Evolutionary conservation across 2,888 invertebrate species (phyloP), one percentile per base, ranked within the genome.

Genomic region (Buathra laborator): DNA sequence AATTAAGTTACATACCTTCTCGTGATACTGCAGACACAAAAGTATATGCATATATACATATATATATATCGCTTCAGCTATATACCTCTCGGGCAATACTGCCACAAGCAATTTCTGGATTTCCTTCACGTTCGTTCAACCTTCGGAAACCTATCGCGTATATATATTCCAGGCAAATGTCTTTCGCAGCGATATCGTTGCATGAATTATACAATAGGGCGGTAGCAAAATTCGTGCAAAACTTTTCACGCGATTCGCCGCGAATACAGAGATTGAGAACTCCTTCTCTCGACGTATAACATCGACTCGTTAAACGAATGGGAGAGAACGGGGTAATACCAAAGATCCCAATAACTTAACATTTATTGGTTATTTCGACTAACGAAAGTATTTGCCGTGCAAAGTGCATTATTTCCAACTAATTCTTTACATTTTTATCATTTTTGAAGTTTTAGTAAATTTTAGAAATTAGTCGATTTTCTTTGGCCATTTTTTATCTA

Each of bases 1-100:
- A 90, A 90, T 91, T 88, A 89, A 90, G 89, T 90, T 91, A 90
- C 88, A 81, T 67, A 74, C 89, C 84, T 86, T 86, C 86, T 87
- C 80, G 87, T 87, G 88, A 89, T 88, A 83, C 79, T 74, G 62
- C 74, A 80, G 62, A 48, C 44, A 64, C 43, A 43, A 51, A 12
- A 71, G 43, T 53, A 48, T 37, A 48, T 71, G 59, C 64, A 51
- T 71, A 82, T 76, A 29, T 6, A 62, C 5, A 32, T n/a, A 66
- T 74, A 66, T 76, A 43, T 67, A 82, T 82, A 64, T 62, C 51
- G 19, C 48, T 71, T 71, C 74, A 53, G 59, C 70, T 75, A 71
- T 74, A 46, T 19, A 51, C 59, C 37, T 5, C 43, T 43, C 48
- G 43, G 51, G 71, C 75, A 56, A 3, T 43, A 7, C 24, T 76